Percentiles rank a stretch among this genome's conserved stretches.
phyloP scores from a whole-genome alignment of 1,140 invertebrate species.

The Aphelinus certus region DNA sequence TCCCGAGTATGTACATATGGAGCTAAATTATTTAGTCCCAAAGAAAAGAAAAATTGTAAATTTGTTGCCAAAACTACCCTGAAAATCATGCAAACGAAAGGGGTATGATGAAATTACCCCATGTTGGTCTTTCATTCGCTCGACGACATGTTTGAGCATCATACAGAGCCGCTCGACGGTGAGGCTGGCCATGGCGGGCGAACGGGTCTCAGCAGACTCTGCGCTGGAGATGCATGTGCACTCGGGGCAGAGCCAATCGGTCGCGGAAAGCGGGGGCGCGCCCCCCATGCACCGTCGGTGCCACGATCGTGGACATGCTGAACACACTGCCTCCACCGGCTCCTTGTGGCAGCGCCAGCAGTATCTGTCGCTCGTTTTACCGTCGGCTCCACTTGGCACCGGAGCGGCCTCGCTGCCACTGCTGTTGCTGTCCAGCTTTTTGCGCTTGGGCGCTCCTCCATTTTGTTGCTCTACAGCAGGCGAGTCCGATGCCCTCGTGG shows the following conservation, averaged over 20 bases:
- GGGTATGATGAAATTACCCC: conserved; percentile 69
- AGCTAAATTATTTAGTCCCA: neutral
- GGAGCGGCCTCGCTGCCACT: too few relatives aligned
- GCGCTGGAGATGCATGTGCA: conserved; percentile 82
- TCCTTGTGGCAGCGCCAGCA: conserved; percentile 90
- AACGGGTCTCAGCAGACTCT: conserved; percentile 79
- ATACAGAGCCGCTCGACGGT: conserved; percentile 78
- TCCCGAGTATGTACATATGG: too few relatives aligned
- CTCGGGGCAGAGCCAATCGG: conserved; percentile 88
- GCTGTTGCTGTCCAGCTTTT: conserved; percentile 7
- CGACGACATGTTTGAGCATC: conserved; percentile 78
- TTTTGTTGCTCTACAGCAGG: conserved; percentile 24
- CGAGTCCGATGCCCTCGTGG: neutral
- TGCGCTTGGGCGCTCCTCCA: conserved; percentile 26
- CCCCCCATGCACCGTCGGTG: conserved; percentile 80
- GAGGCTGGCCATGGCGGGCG: conserved; percentile 77
- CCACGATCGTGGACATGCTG: conserved; percentile 85
- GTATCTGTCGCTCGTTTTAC: conserved; percentile 73
- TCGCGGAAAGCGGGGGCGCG: conserved; percentile 63
- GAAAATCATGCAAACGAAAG: too few relatives aligned
- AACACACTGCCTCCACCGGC: conserved; percentile 74
- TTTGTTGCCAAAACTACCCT: too few relatives aligned
- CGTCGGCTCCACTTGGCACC: too few relatives aligned
- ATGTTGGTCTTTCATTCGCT: conserved; percentile 76
- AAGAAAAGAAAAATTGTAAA: conserved; percentile 1